Percentiles rank a stretch among this genome's conserved stretches.
These are phyloP conservation scores for Agelas oroides DNA, from an alignment of 37 sponge, comb jelly and placozoan genomes.

Conservation along the genomic window DNA sequence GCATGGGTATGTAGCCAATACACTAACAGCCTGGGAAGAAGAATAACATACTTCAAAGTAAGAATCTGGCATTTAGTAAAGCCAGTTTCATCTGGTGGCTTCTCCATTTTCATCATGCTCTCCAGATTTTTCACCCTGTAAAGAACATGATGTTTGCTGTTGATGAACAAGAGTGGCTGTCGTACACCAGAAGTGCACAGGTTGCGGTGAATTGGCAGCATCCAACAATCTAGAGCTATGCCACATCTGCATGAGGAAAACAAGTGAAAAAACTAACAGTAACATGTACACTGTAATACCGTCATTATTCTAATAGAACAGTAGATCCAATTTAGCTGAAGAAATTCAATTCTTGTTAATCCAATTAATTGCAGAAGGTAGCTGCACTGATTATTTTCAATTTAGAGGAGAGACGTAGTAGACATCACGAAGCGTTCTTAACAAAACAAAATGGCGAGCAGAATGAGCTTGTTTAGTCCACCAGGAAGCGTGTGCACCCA, in stretches of 20 bases:
- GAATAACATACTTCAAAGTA: conserved; percentile 24
- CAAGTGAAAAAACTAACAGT: not conserved
- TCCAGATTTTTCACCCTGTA: conserved; percentile 50
- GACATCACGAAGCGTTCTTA: no score
- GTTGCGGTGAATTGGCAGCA: conserved; percentile 48
- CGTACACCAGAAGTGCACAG: not conserved
- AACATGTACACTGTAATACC: not conserved
- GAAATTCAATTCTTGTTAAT: no score
- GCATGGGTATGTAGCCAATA: no score
- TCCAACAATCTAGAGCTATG: conserved; percentile 60
- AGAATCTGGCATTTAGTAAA: not conserved
- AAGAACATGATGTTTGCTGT: conserved; percentile 31
- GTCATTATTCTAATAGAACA: no score
- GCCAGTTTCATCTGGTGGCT: conserved; percentile 24
- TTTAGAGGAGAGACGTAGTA: not conserved
- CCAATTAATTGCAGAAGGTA: not conserved
- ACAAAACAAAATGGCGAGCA: no score
- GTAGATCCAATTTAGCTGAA: no score
- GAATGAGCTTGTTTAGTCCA: no score
- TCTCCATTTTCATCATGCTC: conserved; percentile 49
- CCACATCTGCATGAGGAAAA: conserved; percentile 78
- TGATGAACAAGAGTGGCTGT: conserved; percentile 70
- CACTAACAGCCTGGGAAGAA: no score
- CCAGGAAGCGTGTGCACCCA: no score
- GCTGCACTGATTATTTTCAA: no score